phyloP scores from a whole-genome alignment of 2,888 invertebrate genomes.

The Mylabris sibirica region DNA sequence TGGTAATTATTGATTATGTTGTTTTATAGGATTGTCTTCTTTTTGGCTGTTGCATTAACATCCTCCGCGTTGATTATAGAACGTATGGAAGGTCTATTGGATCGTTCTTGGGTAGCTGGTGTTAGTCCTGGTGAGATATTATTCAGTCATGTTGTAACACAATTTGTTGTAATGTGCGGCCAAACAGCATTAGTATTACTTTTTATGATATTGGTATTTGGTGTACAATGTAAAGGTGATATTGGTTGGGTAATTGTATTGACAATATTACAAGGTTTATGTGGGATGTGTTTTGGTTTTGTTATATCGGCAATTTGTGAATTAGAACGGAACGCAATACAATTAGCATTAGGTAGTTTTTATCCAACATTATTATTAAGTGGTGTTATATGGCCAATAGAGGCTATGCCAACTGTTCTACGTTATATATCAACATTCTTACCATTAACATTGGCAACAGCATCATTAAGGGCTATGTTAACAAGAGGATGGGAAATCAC shows the following conservation, averaged over 20 bases:
- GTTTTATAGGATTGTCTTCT: constrained; percentile 96
- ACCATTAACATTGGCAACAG: constrained; percentile 92
- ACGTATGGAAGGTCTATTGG: constrained; percentile 88
- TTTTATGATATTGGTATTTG: constrained; percentile 90
- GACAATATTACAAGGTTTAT: constrained; percentile 88
- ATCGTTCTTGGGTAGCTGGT: constrained; percentile 90
- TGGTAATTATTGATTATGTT: too few species aligned
- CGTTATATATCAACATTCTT: constrained; percentile 81
- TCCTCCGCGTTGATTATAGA: constrained; percentile 91
- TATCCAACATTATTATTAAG: constrained; percentile 92
- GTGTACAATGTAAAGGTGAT: constrained; percentile 89
- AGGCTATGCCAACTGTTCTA: constrained; percentile 89
- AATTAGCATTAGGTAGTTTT: constrained; percentile 91
- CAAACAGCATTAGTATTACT: constrained; percentile 90
- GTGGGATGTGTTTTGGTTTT: constrained; percentile 97
- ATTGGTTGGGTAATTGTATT: constrained; percentile 84
- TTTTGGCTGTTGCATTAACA: constrained; percentile 93
- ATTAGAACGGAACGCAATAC: constrained; percentile 91
- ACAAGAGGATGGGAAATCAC: constrained; percentile 86
- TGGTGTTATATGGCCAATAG: constrained; percentile 96
- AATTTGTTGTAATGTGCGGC: constrained; percentile 94
- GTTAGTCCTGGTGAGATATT: constrained; percentile 91
- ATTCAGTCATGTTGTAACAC: constrained; percentile 91
- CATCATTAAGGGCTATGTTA: constrained; percentile 84
- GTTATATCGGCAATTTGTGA: constrained; percentile 93